Evolutionary conservation across 1,140 invertebrate species (phyloP).

Genomic region (Neodiprion pinetum): DNA sequence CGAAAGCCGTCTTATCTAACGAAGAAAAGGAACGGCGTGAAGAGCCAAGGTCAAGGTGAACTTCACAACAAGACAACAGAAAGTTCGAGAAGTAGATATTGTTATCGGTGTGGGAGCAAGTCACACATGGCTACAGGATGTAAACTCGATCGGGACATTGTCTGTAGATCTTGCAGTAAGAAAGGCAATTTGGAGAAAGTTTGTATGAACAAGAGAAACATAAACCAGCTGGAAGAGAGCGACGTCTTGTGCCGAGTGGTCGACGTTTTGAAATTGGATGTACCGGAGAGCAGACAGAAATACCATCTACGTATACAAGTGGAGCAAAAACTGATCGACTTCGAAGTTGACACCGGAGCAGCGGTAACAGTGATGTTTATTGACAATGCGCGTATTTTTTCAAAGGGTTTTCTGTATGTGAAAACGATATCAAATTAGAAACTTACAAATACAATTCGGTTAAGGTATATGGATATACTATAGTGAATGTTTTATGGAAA

Average conservation of each 20-base stretch:
- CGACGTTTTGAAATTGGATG: too few species aligned
- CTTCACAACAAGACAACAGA: too few species aligned
- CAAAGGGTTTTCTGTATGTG: constrained; percentile 3
- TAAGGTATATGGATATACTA: constrained; percentile 18
- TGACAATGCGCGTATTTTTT: constrained; percentile 15
- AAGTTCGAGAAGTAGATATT: not conserved
- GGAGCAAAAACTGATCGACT: constrained; percentile 17
- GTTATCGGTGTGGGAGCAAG: not conserved
- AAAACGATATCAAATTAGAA: constrained; percentile 10
- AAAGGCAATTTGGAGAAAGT: not conserved
- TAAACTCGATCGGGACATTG: not conserved
- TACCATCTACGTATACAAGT: constrained; percentile 17
- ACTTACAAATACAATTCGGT: constrained; percentile 20
- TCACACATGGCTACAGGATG: not conserved
- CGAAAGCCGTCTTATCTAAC: too few species aligned
- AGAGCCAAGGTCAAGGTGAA: too few species aligned
- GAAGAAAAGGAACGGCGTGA: too few species aligned
- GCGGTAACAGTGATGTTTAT: constrained; percentile 26
- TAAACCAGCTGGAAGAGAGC: too few species aligned
- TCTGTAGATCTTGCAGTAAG: not conserved
- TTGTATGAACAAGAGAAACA: not conserved
- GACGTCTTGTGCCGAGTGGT: too few species aligned
- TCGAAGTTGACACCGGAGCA: constrained; percentile 33
- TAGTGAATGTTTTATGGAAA: constrained; percentile 21
- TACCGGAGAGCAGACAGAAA: constrained; percentile 17